Percentiles rank a stretch among this genome's conserved stretches.
Evolutionary conservation across 1,140 invertebrate species (phyloP).

Genomic region (Steinernema khuongi): DNA sequence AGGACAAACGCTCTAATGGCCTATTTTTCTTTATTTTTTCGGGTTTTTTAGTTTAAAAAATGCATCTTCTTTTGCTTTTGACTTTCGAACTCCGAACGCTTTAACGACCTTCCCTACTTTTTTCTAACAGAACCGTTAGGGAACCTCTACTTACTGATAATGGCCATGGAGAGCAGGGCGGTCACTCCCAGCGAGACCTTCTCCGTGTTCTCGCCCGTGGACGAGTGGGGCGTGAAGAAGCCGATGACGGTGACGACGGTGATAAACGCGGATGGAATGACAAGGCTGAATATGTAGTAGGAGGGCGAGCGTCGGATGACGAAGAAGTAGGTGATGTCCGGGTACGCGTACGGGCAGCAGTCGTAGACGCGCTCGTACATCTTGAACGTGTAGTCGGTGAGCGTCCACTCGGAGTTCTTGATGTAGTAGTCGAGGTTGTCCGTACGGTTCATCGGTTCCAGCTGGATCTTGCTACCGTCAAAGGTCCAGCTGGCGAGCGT

Average conservation of each 20-base stretch:
- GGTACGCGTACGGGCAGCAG: slow-evolving; percentile 45
- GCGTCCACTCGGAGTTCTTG: slow-evolving; percentile 48
- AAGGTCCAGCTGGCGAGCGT: slow-evolving; percentile 49
- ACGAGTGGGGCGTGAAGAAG: slow-evolving; percentile 49
- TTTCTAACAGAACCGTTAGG: neutral
- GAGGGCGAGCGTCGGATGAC: slow-evolving; percentile 42
- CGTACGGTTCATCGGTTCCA: slow-evolving; percentile 38
- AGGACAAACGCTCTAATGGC: too few relatives aligned
- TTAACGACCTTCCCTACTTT: neutral
- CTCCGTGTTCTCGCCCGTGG: slow-evolving; percentile 49
- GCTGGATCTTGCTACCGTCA: slow-evolving; percentile 46
- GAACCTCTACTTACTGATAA: slow-evolving; percentile 34
- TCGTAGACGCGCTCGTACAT: slow-evolving; percentile 45
- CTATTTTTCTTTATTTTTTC: too few relatives aligned
- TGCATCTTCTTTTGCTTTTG: slow-evolving; percentile 15
- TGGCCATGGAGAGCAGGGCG: slow-evolving; percentile 49
- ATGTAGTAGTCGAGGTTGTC: slow-evolving; percentile 53
- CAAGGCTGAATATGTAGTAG: slow-evolving; percentile 49
- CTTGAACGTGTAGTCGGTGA: slow-evolving; percentile 50
- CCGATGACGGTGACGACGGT: slow-evolving; percentile 50
- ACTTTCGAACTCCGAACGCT: neutral
- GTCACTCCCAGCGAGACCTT: slow-evolving; percentile 50
- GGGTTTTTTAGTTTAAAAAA: too few relatives aligned
- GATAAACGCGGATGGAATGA: slow-evolving; percentile 47
- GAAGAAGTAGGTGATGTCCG: slow-evolving; percentile 48